Percentiles rank a stretch among this genome's conserved stretches.
Evolutionary conservation across 2,113 vertebrate genomes (phyloP).

Genomic region (Felis chaus): DNA sequence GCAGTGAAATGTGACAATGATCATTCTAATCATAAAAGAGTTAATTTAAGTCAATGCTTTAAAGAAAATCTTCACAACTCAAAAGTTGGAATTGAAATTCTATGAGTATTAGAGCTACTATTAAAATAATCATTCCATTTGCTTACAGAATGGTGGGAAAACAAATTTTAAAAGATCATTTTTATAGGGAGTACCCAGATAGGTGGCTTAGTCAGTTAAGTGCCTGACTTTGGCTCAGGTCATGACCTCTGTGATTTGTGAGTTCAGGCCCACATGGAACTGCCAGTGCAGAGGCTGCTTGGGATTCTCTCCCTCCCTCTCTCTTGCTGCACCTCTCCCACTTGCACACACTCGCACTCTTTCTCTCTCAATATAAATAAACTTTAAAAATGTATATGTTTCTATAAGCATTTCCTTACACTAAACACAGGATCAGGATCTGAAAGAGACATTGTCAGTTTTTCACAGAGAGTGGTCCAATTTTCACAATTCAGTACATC

Average conservation of each 20-base stretch:
- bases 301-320: too few relatives aligned
- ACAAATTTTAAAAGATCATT: not conserved
- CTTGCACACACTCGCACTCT: too few relatives aligned
- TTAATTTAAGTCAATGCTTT: not conserved
- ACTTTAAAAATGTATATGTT: not conserved
- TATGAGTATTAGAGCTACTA: not conserved
- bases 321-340: too few relatives aligned
- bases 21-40: not conserved
- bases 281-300: too few relatives aligned
- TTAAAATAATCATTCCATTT: not conserved
- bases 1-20: not conserved
- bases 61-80: not conserved
- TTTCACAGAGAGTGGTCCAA: constrained; percentile 90
- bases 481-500: constrained; percentile 94
- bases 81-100: not conserved
- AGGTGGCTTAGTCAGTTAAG: too few relatives aligned
- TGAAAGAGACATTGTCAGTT: constrained; percentile 87
- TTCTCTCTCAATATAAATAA: too few relatives aligned
- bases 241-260: too few relatives aligned
- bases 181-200: not conserved
- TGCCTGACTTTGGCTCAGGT: too few relatives aligned
- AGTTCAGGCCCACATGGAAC: too few relatives aligned
- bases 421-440: constrained; percentile 91
- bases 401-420: constrained; percentile 83
- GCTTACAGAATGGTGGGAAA: not conserved